Evolutionary conservation across 2,797 vertebrate genomes (phyloP).

Genomic region (Peromyscus melanophrys): DNA sequence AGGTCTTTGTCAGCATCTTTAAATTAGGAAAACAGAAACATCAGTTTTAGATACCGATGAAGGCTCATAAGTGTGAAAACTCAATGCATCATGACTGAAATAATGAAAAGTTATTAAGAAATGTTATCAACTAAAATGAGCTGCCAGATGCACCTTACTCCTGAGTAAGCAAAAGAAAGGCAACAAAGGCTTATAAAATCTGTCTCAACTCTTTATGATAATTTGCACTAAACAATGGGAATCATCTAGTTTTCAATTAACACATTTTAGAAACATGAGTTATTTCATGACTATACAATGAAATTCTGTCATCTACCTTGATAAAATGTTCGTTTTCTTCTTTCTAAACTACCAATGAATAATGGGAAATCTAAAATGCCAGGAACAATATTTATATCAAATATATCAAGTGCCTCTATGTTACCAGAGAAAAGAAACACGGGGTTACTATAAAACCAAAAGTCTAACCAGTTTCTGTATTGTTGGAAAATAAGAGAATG

Average conservation of each 20-base stretch:
- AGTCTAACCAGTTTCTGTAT: background rate
- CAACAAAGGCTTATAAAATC: conserved; percentile 59
- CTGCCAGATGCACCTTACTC: conserved; percentile 83
- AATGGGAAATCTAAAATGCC: background rate
- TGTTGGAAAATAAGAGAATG: no score
- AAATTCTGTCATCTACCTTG: background rate
- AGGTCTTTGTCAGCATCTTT: conserved; percentile 82
- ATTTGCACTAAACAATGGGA: background rate
- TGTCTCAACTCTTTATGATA: conserved; percentile 26
- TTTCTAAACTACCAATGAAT: background rate
- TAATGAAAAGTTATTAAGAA: conserved; percentile 85
- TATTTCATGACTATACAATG: background rate
- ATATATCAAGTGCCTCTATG: background rate
- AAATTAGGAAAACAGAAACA: conserved; percentile 82
- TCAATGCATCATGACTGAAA: conserved; percentile 85
- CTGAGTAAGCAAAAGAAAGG: conserved; percentile 66
- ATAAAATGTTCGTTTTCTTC: background rate
- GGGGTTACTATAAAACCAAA: background rate
- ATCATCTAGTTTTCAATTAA: background rate
- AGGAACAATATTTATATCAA: background rate
- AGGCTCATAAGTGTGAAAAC: conserved; percentile 85
- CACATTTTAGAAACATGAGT: background rate
- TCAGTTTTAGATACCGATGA: conserved; percentile 80
- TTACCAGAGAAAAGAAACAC: background rate
- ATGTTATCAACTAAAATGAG: conserved; percentile 82